Base-by-base conservation (phyloP, 2,113 vertebrate species). In the Heterocephalus glaber region DNA sequence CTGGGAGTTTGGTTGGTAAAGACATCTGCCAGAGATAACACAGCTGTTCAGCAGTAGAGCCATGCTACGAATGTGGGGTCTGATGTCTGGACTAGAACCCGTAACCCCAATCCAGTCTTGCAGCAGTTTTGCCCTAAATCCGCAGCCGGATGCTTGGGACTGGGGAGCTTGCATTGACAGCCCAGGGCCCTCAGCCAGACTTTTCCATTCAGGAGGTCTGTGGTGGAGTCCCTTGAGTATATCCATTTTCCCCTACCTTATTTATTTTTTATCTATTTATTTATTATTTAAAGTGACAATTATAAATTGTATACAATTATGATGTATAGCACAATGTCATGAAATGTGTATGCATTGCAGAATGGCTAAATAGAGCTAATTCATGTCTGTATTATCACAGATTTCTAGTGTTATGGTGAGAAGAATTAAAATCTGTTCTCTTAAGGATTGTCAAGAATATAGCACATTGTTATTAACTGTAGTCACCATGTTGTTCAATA, bases 41-140 rank as follows among this genome's bases (percentile, higher is more conserved):
- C 24, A 38, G 56, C 35, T 4, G 0, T 12, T 30, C 4, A 1
- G 11, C 6, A 20, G 6, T 14, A 1, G 52, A 11, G 20, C 22
- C n/a, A 2, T 11, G 6, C 10, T 3, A 19, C 0, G 1, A 17
- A 0, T 3, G 44, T 24, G 11, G 20, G 38, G 2, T 17, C n/a
- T 11, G 33, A 56, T 24, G 1, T 12, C 7, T 28, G 54, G 41
- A 30, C 3, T 19, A 3, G n/a, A 41, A 28, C 1, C 7, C 13
- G 65, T 14, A 47, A 7, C 35, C n/a, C 5, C 11, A 3, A 26
- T 11, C 8, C 41, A 3, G 76, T 24, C 49, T 35, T 19, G 47
- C 5, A 3, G 52, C 17, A 2, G 17, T 16, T 83, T 26, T 28
- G 17, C 61, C 44, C 2, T 2, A 17, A 28, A 44, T 3, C 74